phyloP scores from a whole-genome alignment of 2,797 vertebrate genomes.

The Poeciliopsis infans region DNA sequence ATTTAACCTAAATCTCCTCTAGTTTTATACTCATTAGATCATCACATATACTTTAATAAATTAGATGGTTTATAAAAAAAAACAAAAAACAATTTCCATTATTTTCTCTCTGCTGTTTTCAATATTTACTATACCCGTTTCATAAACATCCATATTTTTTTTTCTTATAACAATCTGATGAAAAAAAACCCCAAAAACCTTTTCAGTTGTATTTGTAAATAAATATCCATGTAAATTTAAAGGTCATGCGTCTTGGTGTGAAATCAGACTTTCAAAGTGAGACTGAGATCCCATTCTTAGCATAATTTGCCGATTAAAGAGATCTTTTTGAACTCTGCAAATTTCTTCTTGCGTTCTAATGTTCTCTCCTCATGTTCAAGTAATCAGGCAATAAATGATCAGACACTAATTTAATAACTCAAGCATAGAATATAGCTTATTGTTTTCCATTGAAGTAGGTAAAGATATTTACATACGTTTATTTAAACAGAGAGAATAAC shows the following conservation, averaged over 20 bases:
- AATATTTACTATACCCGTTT: neutral
- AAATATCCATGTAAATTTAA: neutral
- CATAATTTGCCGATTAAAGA: neutral
- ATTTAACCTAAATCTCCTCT: neutral
- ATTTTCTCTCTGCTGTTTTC: neutral
- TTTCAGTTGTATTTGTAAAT: neutral
- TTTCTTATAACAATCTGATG: neutral
- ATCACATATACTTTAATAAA: neutral
- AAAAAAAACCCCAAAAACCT: neutral
- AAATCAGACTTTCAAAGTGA: neutral
- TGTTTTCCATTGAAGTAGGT: neutral
- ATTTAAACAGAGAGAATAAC: neutral
- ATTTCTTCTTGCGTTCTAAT: neutral
- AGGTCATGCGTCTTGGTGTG: neutral
- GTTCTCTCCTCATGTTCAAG: neutral
- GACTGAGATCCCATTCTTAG: neutral
- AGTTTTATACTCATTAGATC: neutral
- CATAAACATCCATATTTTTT: neutral
- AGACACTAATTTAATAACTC: neutral
- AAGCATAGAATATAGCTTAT: neutral
- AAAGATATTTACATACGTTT: neutral
- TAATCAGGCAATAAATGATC: neutral
- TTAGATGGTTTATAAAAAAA: neutral
- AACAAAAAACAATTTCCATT: neutral
- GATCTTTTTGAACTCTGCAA: neutral